These are phyloP conservation scores for Sapajus apella DNA, from an alignment of 2,113 vertebrate species.

Conservation along the genomic window DNA sequence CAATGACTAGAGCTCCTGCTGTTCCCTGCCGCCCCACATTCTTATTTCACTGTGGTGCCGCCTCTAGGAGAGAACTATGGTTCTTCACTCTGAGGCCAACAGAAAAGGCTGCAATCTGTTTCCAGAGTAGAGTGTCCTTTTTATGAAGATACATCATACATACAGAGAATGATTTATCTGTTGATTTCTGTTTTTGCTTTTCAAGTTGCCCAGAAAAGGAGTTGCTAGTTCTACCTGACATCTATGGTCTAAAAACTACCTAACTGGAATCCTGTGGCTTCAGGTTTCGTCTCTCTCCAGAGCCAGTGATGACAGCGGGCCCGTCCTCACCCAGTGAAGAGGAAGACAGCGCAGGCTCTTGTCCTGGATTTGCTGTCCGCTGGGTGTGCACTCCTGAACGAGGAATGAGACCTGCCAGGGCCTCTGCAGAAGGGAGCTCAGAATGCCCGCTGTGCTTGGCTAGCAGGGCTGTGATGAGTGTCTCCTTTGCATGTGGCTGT, in stretches of 20 bases:
- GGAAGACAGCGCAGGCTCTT: background rate
- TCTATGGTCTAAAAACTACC: background rate
- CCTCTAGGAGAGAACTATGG: background rate
- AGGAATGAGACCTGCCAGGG: background rate
- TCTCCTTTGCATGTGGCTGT: too few species aligned
- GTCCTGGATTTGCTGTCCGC: background rate
- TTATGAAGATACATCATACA: background rate
- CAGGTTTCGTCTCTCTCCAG: background rate
- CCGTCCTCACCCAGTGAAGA: background rate
- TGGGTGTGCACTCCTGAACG: background rate
- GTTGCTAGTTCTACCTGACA: background rate
- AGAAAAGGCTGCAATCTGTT: background rate
- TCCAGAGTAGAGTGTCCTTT: background rate
- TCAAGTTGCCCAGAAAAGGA: background rate
- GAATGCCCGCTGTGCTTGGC: background rate
- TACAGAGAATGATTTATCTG: background rate
- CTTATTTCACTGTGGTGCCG: fast-evolving
- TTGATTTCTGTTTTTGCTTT: background rate
- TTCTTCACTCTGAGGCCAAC: background rate
- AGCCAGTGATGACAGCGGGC: background rate
- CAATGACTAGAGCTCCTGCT: background rate
- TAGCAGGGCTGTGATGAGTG: background rate
- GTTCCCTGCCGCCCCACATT: fast-evolving
- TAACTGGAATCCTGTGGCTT: background rate
- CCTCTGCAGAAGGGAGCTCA: background rate